A percentile compares a stretch with the other conserved stretches of the same genome.
Conservation (phyloP, 2,113 vertebrate species). For the Tautogolabrus adspersus region DNA sequence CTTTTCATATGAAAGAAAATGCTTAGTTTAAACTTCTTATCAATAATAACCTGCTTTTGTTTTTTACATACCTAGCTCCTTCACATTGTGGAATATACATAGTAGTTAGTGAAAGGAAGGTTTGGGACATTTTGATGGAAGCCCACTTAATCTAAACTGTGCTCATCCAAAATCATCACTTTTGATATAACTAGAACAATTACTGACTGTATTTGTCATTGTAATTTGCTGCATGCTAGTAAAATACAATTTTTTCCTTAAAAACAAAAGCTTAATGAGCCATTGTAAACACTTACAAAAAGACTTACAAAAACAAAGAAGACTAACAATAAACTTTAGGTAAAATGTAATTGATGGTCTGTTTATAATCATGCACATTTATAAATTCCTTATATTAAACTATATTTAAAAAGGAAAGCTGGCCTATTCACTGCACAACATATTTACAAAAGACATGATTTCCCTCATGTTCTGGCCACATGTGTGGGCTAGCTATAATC, state of each 20-base stretch:
- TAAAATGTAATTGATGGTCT: conserved; percentile 64
- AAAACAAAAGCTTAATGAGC: conserved; percentile 18
- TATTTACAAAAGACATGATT: conserved; percentile 41
- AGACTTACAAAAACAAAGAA: conserved; percentile 8
- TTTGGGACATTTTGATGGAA: conserved; percentile 10
- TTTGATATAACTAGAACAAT: background rate
- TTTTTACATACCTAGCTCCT: conserved; percentile 32
- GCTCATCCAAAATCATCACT: conserved; percentile 8
- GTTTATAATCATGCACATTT: conserved; percentile 63
- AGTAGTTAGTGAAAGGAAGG: conserved; percentile 22
- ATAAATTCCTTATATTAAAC: conserved; percentile 22
- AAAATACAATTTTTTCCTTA: background rate
- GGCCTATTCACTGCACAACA: conserved; percentile 44
- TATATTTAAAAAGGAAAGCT: conserved; percentile 67
- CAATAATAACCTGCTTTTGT: conserved; percentile 23
- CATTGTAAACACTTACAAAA: background rate
- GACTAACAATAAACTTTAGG: conserved; percentile 14
- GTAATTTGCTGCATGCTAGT: conserved; percentile 4
- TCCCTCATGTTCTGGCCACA: conserved; percentile 52
- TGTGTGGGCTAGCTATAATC: conserved; percentile 69
- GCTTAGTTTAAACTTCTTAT: conserved; percentile 13
- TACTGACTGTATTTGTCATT: background rate
- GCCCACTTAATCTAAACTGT: conserved; percentile 9
- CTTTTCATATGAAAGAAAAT: conserved; percentile 4
- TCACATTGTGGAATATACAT: conserved; percentile 15